Conservation (phyloP, 1,140 invertebrate genomes). For the Drosophila lini region DNA sequence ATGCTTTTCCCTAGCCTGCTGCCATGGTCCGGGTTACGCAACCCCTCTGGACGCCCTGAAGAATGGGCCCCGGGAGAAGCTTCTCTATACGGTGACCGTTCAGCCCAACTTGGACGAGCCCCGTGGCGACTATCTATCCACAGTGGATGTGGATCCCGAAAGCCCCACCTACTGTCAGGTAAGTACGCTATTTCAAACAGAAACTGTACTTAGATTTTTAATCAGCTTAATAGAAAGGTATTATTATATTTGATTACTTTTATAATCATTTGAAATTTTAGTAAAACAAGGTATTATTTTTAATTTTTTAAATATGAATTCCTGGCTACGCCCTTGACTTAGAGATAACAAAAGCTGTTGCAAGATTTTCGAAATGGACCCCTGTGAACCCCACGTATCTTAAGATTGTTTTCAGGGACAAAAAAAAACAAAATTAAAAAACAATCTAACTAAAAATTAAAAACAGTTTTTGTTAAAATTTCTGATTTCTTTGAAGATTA, state of each 20-base stretch:
- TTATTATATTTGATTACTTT: background rate
- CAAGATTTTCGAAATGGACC: background rate
- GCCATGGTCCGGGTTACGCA: slow-evolving; percentile 90
- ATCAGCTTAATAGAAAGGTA: background rate
- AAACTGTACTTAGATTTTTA: slow-evolving; percentile 3
- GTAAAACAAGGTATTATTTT: background rate
- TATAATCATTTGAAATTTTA: too few relatives aligned
- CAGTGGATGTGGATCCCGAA: slow-evolving; percentile 95
- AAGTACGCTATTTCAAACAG: slow-evolving; percentile 33
- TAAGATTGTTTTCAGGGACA: background rate
- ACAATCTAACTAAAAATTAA: background rate
- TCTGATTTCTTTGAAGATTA: background rate
- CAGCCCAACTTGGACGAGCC: slow-evolving; percentile 87
- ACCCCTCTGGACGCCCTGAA: slow-evolving; percentile 92
- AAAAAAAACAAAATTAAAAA: too few relatives aligned
- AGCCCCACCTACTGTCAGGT: slow-evolving; percentile 95
- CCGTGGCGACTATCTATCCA: slow-evolving; percentile 94
- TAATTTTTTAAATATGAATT: background rate
- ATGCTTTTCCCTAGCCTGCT: slow-evolving; percentile 60
- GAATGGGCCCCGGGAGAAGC: slow-evolving; percentile 91
- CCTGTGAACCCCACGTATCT: slow-evolving; percentile 1
- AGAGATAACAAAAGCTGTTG: background rate
- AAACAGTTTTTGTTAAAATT: background rate
- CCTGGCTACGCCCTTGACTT: background rate
- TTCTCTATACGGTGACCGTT: slow-evolving; percentile 95